Conservation (phyloP, 1,140 invertebrate genomes). For the Chrysopa pallens region DNA sequence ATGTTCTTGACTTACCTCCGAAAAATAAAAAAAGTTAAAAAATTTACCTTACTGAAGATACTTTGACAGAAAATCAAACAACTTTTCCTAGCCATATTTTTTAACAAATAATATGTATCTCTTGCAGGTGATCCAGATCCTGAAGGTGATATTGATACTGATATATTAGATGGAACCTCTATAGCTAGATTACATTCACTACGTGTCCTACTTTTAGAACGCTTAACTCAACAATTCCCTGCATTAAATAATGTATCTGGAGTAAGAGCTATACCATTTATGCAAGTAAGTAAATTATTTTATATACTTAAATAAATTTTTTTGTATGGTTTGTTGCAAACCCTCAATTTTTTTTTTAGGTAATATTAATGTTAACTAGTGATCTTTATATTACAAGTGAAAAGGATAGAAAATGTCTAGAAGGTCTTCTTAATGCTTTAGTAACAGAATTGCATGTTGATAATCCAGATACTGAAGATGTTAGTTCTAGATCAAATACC, state of each 20-base stretch:
- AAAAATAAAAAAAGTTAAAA: too few relatives aligned
- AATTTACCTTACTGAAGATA: too few relatives aligned
- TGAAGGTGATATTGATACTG: constrained; percentile 23
- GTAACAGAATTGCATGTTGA: constrained; percentile 64
- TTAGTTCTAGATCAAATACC: constrained; percentile 38
- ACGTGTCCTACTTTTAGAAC: constrained; percentile 45
- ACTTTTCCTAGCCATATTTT: too few relatives aligned
- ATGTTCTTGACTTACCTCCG: too few relatives aligned
- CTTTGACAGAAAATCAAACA: too few relatives aligned
- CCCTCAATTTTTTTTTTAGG: constrained; percentile 26
- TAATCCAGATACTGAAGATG: constrained; percentile 29
- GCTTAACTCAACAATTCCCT: constrained; percentile 41
- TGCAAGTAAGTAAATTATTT: constrained; percentile 41
- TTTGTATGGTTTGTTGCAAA: not conserved
- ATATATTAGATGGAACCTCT: constrained; percentile 23
- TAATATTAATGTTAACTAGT: constrained; percentile 74
- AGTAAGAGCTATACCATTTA: constrained; percentile 71
- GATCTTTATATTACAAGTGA: constrained; percentile 76
- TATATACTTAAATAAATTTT: constrained; percentile 3
- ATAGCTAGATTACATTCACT: constrained; percentile 38
- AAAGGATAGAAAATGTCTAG: constrained; percentile 55
- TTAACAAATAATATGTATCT: too few relatives aligned
- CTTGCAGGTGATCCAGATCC: constrained; percentile 15
- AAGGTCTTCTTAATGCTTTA: constrained; percentile 52
- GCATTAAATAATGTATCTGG: constrained; percentile 45